Evolutionary conservation across 2,113 vertebrate species (phyloP), one percentile per base, ranked within the genome.

Genomic region (Odontophorus gujanensis): DNA sequence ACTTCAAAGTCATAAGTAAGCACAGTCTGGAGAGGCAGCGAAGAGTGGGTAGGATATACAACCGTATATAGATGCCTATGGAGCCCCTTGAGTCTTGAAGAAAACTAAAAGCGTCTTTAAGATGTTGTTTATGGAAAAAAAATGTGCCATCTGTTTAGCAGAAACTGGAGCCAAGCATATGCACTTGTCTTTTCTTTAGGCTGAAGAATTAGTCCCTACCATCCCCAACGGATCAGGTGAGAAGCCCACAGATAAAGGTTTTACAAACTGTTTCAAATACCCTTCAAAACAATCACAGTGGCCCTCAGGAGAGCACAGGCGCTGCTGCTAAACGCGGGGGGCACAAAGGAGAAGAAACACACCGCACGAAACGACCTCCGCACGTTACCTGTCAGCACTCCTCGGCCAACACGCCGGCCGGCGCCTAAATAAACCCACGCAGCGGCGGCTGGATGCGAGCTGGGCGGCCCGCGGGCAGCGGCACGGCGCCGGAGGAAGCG

Each of bases 121-220:
- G 20, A 72, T 21, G 43, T 15, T 58, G 63, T 65, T 91, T 87
- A 63, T 75, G 43, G 36, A 72, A 89, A 61, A 67, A 38, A 63
- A 38, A 12, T 66, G 58, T 40, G 38, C 51, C 76, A 88, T 91
- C 87, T 84, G 71, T 40, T 87, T 16, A 30, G 28, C 30, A 84
- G 79, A 85, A 90, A 36, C 34, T 59, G 43, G 40, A 93, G 85
- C 45, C 53, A 61, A 22, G 45, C 68, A 93, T 30, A 85, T 0
- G 12, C 81, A 81, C 68, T 71, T 3, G 43, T 45, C n/a, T 21
- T 42, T 75, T 71, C 6, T 4, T 5, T 28, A 75, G 25, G 59
- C 71, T 87, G 69, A 78, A 77, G 90, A 95, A 93, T 24, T 48
- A 81, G 59, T 87, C 68, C 34, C 48, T 42, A 50, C 51, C 84